Evolutionary conservation across 2,888 invertebrate species (phyloP).

Genomic region (Drosophila helvetica): DNA sequence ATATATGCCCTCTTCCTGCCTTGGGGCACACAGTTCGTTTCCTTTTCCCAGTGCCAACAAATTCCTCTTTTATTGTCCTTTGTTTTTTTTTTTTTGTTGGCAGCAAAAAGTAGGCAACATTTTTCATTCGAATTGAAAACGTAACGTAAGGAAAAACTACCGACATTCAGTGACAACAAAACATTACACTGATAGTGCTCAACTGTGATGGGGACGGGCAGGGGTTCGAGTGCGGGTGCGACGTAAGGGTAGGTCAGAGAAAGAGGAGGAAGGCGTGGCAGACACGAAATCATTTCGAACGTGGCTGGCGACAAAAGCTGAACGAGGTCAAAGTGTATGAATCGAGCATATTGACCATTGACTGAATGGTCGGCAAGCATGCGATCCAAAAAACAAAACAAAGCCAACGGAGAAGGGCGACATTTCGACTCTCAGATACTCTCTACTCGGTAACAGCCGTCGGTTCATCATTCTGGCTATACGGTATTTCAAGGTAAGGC

Average conservation of each 20-base stretch:
- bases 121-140: constrained; percentile 44
- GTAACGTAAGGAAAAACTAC: constrained; percentile 41
- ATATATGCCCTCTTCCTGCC: constrained; percentile 16
- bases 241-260: constrained; percentile 16
- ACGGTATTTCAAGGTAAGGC: too few species aligned
- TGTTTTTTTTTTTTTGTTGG: constrained; percentile 9
- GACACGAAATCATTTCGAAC: constrained; percentile 66
- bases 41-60: constrained; percentile 54
- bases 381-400: constrained; percentile 45
- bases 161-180: constrained; percentile 54
- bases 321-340: constrained; percentile 75
- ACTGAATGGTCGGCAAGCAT: constrained; percentile 62
- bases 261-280: constrained; percentile 1
- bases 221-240: background rate
- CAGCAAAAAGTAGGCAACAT: constrained; percentile 61
- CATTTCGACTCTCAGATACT: background rate
- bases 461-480: too few species aligned
- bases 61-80: constrained; percentile 39
- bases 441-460: background rate
- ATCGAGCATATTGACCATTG: constrained; percentile 71
- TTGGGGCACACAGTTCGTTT: constrained; percentile 48
- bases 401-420: background rate
- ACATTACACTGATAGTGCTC: constrained; percentile 55
- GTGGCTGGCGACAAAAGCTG: constrained; percentile 64
- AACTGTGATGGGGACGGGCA: background rate